Conservation (phyloP, 2,797 vertebrate genomes). For the Erethizon dorsatum region DNA sequence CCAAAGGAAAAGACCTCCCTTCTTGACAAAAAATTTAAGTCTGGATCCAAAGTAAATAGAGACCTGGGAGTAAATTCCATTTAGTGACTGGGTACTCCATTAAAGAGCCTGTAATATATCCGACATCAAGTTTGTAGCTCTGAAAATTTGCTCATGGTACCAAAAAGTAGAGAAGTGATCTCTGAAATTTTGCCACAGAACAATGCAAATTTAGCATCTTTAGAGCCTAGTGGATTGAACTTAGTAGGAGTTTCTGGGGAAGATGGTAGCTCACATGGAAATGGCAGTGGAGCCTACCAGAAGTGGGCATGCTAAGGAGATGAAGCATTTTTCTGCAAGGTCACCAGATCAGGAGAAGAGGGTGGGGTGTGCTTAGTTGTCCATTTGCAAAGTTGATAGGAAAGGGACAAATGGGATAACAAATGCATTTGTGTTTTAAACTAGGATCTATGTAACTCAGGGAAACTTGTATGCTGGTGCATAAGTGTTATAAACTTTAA, state of each 20-base stretch:
- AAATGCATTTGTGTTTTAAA: not conserved
- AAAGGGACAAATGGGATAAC: not conserved
- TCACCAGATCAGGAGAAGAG: not conserved
- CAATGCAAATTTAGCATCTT: not conserved
- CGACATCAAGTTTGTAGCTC: not conserved
- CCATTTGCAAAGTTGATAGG: not conserved
- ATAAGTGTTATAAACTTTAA: not conserved
- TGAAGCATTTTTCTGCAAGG: not conserved
- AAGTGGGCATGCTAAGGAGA: not conserved
- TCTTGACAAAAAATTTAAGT: constrained; percentile 9
- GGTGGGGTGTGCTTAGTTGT: not conserved
- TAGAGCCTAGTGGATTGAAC: not conserved
- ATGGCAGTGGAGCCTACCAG: not conserved
- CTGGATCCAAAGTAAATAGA: not conserved
- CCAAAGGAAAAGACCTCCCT: not conserved
- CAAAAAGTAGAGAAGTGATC: not conserved
- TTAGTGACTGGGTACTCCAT: not conserved
- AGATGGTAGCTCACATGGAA: not conserved
- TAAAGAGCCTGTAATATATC: not conserved
- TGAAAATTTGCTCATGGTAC: not conserved
- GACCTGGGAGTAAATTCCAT: not conserved
- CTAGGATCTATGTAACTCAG: not conserved
- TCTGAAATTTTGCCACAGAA: not conserved
- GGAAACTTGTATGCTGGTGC: not conserved
- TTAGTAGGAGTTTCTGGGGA: not conserved